phyloP scores from a whole-genome alignment of 2,113 vertebrate species.

The Chaenogobius annularis region DNA sequence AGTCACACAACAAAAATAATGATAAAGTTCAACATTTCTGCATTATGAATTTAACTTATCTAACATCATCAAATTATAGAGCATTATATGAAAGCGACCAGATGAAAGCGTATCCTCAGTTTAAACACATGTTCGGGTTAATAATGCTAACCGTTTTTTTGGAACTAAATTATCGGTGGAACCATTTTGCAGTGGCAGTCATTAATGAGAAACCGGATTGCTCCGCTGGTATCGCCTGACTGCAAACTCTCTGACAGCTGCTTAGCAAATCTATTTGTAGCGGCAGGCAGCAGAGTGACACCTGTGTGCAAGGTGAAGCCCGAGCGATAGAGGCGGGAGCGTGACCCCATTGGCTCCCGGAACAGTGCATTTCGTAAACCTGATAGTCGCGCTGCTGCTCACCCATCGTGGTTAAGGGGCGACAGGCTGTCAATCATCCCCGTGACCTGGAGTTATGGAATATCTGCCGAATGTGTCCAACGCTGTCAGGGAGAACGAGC shows the following conservation, averaged over 20 bases:
- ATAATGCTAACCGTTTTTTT: not conserved
- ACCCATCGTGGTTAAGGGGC: constrained; percentile 20
- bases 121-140: no score
- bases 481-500: not conserved
- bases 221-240: constrained; percentile 30
- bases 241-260: constrained; percentile 43
- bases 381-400: constrained; percentile 23
- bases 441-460: constrained; percentile 13
- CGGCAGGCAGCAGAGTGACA: constrained; percentile 50
- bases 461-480: constrained; percentile 13
- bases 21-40: no score
- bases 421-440: constrained; percentile 31
- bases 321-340: constrained; percentile 27
- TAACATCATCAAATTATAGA: no score
- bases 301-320: constrained; percentile 50
- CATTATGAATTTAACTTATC: no score
- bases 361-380: constrained; percentile 14
- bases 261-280: constrained; percentile 55
- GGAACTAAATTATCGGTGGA: not conserved
- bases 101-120: no score
- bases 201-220: constrained; percentile 15
- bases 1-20: no score
- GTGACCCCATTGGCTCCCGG: constrained; percentile 47
- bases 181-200: constrained; percentile 10
- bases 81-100: no score